Percentiles rank a stretch among this genome's conserved stretches.
Evolutionary conservation across 2,888 invertebrate species (phyloP).

Genomic region (Chrysina gloriosa): DNA sequence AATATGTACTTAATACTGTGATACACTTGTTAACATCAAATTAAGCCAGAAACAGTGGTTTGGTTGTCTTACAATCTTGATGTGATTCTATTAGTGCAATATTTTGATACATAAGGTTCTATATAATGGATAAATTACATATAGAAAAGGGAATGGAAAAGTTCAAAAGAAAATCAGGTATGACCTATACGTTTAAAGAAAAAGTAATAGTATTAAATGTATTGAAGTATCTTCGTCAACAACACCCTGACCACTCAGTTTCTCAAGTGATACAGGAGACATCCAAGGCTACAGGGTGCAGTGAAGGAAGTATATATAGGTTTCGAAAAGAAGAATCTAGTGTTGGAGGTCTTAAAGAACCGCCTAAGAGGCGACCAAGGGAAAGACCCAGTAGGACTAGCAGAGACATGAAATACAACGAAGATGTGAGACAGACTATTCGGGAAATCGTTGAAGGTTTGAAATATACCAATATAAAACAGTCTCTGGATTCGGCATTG

Average conservation of each 20-base stretch:
- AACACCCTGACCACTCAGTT: constrained; percentile 59
- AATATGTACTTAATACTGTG: too few relatives aligned
- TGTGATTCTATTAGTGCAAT: too few relatives aligned
- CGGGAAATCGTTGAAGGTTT: constrained; percentile 60
- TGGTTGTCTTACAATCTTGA: too few relatives aligned
- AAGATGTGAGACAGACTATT: constrained; percentile 58
- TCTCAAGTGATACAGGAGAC: constrained; percentile 61
- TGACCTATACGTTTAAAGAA: too few relatives aligned
- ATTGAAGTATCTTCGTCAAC: constrained; percentile 61
- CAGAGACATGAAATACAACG: constrained; percentile 61
- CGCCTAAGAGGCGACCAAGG: constrained; percentile 60
- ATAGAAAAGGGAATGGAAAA: too few relatives aligned
- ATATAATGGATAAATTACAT: too few relatives aligned
- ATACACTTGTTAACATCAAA: too few relatives aligned
- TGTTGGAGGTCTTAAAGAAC: constrained; percentile 61
- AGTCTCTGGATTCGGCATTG: constrained; percentile 60
- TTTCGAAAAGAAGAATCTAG: constrained; percentile 63
- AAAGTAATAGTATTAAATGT: constrained; percentile 63
- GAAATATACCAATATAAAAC: constrained; percentile 58
- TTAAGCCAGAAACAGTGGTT: too few relatives aligned
- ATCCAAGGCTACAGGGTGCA: constrained; percentile 63
- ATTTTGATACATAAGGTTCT: too few relatives aligned
- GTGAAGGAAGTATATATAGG: constrained; percentile 63
- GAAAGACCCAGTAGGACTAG: constrained; percentile 62
- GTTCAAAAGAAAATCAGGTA: too few relatives aligned